These are phyloP conservation scores for Tinea pellionella DNA, from an alignment of 2,888 invertebrate species.

Conservation along the genomic window DNA sequence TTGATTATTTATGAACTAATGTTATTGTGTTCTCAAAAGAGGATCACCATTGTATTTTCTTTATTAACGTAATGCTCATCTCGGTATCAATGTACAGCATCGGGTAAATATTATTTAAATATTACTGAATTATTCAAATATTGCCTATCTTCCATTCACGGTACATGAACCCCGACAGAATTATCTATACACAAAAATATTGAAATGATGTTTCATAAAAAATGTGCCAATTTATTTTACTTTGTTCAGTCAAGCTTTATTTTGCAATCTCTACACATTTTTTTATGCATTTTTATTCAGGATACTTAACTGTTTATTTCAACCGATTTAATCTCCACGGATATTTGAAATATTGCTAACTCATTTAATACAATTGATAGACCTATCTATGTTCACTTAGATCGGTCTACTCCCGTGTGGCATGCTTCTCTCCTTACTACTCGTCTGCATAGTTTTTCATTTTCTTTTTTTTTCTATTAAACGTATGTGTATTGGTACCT, in stretches of 20 bases:
- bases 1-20: background rate
- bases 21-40: background rate
- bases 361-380: no score
- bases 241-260: background rate
- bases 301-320: background rate
- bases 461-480: no score
- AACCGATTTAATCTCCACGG: background rate
- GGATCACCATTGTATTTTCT: background rate
- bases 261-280: background rate
- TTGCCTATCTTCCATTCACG: constrained; percentile 8
- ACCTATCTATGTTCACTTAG: no score
- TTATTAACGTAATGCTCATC: background rate
- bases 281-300: background rate
- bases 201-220: constrained; percentile 4
- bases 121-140: background rate
- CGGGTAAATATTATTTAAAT: background rate
- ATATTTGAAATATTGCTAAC: no score
- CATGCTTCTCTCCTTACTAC: no score
- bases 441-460: no score
- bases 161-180: constrained; percentile 8
- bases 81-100: background rate
- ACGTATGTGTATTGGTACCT: no score
- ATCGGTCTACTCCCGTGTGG: no score
- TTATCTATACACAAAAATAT: constrained; percentile 10
- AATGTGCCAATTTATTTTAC: constrained; percentile 8